Conservation (phyloP, 1,140 invertebrate genomes). For the Chrysopa pallens region DNA sequence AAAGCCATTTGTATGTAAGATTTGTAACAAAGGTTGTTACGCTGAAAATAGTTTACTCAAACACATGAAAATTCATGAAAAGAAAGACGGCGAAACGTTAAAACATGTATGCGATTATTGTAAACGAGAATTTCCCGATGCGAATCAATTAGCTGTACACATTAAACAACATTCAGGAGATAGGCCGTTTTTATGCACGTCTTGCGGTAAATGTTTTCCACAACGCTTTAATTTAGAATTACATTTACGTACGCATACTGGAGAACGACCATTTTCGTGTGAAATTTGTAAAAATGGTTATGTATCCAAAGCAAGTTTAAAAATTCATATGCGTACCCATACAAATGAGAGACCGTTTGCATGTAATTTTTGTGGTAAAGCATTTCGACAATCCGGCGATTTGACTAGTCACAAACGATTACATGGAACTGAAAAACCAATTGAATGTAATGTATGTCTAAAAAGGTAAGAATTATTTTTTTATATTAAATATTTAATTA, state of each 20-base stretch:
- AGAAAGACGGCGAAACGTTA: conserved; percentile 20
- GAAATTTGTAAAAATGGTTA: conserved; percentile 24
- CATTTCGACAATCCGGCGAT: conserved; percentile 20
- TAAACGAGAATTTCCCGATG: conserved; percentile 22
- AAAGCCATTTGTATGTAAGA: conserved; percentile 45
- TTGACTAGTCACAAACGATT: conserved; percentile 21
- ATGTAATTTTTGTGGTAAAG: conserved; percentile 28
- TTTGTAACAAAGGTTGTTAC: conserved; percentile 26
- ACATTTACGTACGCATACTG: conserved; percentile 49
- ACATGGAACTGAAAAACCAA: conserved; percentile 22
- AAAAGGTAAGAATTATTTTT: conserved; percentile 13
- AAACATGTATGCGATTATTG: conserved; percentile 25
- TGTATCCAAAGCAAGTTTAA: conserved; percentile 27
- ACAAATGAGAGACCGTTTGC: conserved; percentile 36
- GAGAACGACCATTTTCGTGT: conserved; percentile 21
- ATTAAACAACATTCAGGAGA: conserved; percentile 29
- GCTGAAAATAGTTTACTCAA: conserved; percentile 29
- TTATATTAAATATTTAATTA: too few relatives aligned
- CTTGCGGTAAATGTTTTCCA: conserved; percentile 35
- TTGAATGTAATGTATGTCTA: conserved; percentile 20
- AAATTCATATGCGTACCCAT: conserved; percentile 38
- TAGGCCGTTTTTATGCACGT: conserved; percentile 28
- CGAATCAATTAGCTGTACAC: conserved; percentile 27
- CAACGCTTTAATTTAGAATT: conserved; percentile 42
- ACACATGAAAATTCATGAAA: conserved; percentile 24